Evolutionary conservation across 1,140 invertebrate genomes (phyloP).

Genomic region (Drosophila chauvacae): DNA sequence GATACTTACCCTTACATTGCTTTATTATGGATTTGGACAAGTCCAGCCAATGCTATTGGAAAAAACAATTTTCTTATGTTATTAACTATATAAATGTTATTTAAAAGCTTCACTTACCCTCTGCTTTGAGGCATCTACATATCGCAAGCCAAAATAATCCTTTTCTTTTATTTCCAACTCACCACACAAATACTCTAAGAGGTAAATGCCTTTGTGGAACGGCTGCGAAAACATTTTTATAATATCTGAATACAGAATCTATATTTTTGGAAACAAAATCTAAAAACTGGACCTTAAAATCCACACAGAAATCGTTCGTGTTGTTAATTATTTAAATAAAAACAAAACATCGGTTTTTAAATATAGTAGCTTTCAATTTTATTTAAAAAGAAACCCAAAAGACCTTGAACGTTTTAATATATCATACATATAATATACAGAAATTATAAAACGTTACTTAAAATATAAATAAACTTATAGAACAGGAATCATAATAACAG

Average conservation of each 20-base stretch:
- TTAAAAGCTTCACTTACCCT: slow-evolving; percentile 88
- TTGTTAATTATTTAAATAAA: neutral
- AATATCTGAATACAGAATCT: neutral
- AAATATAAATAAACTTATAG: neutral
- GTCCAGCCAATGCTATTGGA: slow-evolving; percentile 97
- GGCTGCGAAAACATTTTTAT: slow-evolving; percentile 87
- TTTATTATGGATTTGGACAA: slow-evolving; percentile 96
- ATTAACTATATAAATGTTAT: neutral
- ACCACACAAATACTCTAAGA: slow-evolving; percentile 96
- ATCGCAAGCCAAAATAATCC: slow-evolving; percentile 98
- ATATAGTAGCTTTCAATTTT: neutral
- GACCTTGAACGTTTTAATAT: neutral
- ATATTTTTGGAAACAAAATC: neutral
- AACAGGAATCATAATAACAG: neutral
- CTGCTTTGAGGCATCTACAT: slow-evolving; percentile 96
- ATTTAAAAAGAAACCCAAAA: neutral
- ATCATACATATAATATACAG: neutral
- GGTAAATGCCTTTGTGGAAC: slow-evolving; percentile 95
- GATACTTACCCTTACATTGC: slow-evolving; percentile 95
- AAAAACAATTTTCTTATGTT: neutral
- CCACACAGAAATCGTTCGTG: neutral
- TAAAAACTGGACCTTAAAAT: neutral
- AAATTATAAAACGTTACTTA: neutral
- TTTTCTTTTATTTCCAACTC: slow-evolving; percentile 97
- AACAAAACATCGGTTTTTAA: neutral